Conservation (phyloP, 2,888 invertebrate genomes). For the Cheilosia impressa region DNA sequence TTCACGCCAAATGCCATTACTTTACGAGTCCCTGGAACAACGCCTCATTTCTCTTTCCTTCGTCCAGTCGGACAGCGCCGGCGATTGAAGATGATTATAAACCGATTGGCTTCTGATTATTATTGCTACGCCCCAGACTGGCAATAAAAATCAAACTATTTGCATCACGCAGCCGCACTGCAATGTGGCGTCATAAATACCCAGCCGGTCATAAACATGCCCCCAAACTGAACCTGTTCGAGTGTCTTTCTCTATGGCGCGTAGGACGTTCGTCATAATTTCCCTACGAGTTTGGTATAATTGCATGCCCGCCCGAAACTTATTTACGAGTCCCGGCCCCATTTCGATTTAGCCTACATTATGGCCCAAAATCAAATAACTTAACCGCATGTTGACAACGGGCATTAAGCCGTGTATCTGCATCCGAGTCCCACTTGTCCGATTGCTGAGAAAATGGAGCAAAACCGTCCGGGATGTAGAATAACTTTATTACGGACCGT, state of each 20-base stretch:
- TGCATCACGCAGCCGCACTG: conserved; percentile 54
- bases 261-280: conserved; percentile 75
- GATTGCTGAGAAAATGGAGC: conserved; percentile 32
- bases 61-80: conserved; percentile 38
- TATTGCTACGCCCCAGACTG: conserved; percentile 61
- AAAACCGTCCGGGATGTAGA: conserved; percentile 50
- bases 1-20: conserved; percentile 56
- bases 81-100: conserved; percentile 75
- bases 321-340: conserved; percentile 66
- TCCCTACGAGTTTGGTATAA: conserved; percentile 68
- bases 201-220: conserved; percentile 65
- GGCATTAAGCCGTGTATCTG: conserved; percentile 48
- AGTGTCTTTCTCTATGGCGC: conserved; percentile 21
- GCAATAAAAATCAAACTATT: conserved; percentile 64
- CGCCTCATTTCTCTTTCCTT: conserved; percentile 20
- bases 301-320: conserved; percentile 69
- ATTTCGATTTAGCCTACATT: conserved; percentile 71
- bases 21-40: conserved; percentile 37
- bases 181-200: conserved; percentile 64
- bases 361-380: conserved; percentile 71
- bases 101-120: conserved; percentile 74
- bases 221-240: conserved; percentile 69
- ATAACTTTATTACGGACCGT: conserved; percentile 67
- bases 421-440: conserved; percentile 47
- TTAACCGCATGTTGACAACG: conserved; percentile 74